These are phyloP conservation scores for Channa argus DNA, from an alignment of 2,113 vertebrate species.

Conservation along the genomic window DNA sequence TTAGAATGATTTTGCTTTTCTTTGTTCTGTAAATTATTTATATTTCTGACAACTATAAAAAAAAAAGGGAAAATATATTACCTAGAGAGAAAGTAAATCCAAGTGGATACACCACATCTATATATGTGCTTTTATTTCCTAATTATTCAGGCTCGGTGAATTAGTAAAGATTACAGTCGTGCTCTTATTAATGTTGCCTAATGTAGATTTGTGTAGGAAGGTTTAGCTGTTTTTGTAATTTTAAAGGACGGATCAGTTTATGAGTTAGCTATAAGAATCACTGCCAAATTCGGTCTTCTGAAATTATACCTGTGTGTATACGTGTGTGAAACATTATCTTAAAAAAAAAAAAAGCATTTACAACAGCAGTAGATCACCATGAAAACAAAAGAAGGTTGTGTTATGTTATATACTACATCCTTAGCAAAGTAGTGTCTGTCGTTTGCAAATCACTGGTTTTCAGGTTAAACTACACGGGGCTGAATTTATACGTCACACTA, in stretches of 20 bases:
- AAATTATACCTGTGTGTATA: not conserved
- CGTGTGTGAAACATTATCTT: not conserved
- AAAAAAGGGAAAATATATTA: not conserved
- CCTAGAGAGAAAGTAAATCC: not conserved
- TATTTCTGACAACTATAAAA: too few relatives aligned
- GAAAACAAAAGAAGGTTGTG: not conserved
- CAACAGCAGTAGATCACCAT: slow-evolving; percentile 6
- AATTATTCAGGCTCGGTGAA: slow-evolving; percentile 3
- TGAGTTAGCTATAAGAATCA: not conserved
- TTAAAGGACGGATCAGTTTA: slow-evolving; percentile 45
- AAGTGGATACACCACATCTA: not conserved
- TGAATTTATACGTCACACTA: slow-evolving; percentile 1
- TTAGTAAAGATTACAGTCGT: not conserved
- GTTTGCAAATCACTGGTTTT: slow-evolving; percentile 12
- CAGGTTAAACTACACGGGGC: slow-evolving; percentile 27
- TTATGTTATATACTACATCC: not conserved
- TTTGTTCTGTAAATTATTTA: not conserved
- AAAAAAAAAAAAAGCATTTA: slow-evolving; percentile 11
- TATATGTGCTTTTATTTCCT: not conserved
- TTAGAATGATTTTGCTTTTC: not conserved
- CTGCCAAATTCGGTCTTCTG: not conserved
- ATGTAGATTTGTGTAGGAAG: not conserved
- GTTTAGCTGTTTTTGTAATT: not conserved
- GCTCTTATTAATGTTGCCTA: not conserved
- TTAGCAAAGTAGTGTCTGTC: slow-evolving; percentile 3